Evolutionary conservation across 2,888 invertebrate genomes (phyloP), one percentile per base, ranked within the genome.

Genomic region (Troides helena): DNA sequence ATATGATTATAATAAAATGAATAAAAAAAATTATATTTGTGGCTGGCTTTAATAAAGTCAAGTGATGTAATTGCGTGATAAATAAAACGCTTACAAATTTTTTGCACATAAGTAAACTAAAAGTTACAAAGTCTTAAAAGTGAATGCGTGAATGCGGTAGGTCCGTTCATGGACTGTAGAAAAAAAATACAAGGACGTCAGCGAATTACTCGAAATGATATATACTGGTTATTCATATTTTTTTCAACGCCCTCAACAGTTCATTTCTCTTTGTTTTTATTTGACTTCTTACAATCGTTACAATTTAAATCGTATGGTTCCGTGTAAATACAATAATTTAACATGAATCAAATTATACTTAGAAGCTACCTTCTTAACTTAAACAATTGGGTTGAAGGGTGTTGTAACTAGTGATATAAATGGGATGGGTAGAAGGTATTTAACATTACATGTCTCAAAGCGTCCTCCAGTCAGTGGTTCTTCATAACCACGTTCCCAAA

Each of bases 141-240:
- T 39, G 68, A 69, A 63, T 50, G 68, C 50, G 58, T 59, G n/a
- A 50, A 62, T 57, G 68, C 68, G 68, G 68, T 63, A 60, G 68
- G 68, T 65, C 60, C 61, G 56, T 36, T 57, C 57, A 58, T 46
- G 23, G 43, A 62, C n/a, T n/a, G 56, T 25, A 14, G 30, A 30
- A 30, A 25, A 57, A 18, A 46, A 62, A 65, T 43, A 39, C 68
- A 60, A 60, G 25, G 43, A 64, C 56, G 64, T 63, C 46, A 64
- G 36, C n/a, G 66, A 60, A 59, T 46, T 39, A 61, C 67, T 53
- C 23, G 30, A 53, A 43, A 25, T 64, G 50, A 60, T 39, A 68
- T 63, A 68, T 36, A 60, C 59, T 50, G 59, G 59, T 69, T 56
- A 68, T 59, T 17, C 3, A 60, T 30, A 43, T 60, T 64, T 59